Evolutionary conservation across 2,888 invertebrate genomes (phyloP).

Genomic region (Dryobota labecula): DNA sequence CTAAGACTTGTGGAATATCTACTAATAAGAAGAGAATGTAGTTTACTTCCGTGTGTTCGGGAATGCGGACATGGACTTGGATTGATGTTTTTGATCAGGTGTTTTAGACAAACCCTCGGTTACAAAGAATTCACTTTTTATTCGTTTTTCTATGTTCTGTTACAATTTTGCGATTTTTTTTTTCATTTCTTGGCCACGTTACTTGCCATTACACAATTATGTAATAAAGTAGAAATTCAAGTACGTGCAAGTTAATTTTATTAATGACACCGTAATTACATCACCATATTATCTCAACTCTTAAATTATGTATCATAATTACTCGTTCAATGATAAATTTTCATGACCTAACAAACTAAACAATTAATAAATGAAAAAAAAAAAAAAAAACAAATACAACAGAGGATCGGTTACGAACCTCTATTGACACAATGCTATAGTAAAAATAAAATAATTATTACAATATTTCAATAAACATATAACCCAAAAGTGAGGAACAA

Average conservation of each 20-base stretch:
- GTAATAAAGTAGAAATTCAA: constrained; percentile 89
- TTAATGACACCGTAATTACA: constrained; percentile 88
- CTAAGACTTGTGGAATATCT: no score
- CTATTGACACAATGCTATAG: constrained; percentile 76
- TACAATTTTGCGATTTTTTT: constrained; percentile 90
- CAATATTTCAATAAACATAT: constrained; percentile 75
- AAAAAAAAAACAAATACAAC: constrained; percentile 80
- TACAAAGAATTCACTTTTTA: constrained; percentile 90
- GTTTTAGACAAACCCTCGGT: constrained; percentile 80
- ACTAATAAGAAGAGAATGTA: not conserved
- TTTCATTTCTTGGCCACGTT: constrained; percentile 84
- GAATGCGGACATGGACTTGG: constrained; percentile 41
- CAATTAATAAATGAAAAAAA: constrained; percentile 79
- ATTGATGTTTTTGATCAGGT: constrained; percentile 37
- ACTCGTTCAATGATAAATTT: constrained; percentile 86
- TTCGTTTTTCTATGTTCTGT: constrained; percentile 88
- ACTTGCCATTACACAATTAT: constrained; percentile 87
- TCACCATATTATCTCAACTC: constrained; percentile 85
- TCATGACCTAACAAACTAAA: constrained; percentile 84
- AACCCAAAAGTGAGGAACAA: constrained; percentile 76
- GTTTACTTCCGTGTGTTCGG: not conserved
- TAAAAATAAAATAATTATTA: constrained; percentile 79
- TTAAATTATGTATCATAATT: constrained; percentile 87
- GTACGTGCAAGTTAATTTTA: constrained; percentile 89
- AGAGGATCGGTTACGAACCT: constrained; percentile 79